Evolutionary conservation across 1,140 invertebrate genomes (phyloP), one percentile per base, ranked within the genome.

Genomic region (Temnothorax nylanderi): DNA sequence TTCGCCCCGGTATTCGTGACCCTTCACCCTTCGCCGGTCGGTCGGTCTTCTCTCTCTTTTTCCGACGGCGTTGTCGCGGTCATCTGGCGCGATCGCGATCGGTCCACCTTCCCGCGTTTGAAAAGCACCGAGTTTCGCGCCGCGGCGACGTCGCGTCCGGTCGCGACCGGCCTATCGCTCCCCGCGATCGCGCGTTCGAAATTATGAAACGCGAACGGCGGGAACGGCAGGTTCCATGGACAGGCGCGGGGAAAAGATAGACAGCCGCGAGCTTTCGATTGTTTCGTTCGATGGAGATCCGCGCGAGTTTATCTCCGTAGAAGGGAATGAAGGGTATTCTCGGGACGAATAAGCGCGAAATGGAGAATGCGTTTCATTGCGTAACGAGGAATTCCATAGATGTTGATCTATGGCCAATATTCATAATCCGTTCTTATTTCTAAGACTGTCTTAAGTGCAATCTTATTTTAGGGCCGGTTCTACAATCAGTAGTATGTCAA

Each of bases 1-100:
- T 87, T 85, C 72, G 76, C 67, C n/a, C 54, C 76, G 85, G 89
- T 69, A 90, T 87, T 90, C 89, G 75, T 69, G 84, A 92, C 89
- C 91, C 87, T 89, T 89, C 21, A 32, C 16, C 18, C 60, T 34
- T 1, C 34, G 21, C 60, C 64, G 11, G 16, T 11, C 44, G 65
- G 26, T n/a, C 67, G 18, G 47, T 1, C 4, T 1, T 47, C 18
- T 10, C 16, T 69, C 26, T 58, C 51, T 16, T n/a, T 18, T 2
- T 6, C 2, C 6, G 64, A 13, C 75, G 58, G 78, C 64, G 2
- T 60, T n/a, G 26, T 11, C 5, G 37, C 21, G 3, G 26, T 86
- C 84, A 80, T 51, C 72, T 72, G 60, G 51, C 5, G 34, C 6
- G 60, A 60, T 34, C 54, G 47, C 32, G 32, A 2, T 0, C 62